Percentiles rank a stretch among this genome's conserved stretches.
phyloP scores from a whole-genome alignment of 2,113 vertebrate genomes.

The Onychostoma macrolepis region DNA sequence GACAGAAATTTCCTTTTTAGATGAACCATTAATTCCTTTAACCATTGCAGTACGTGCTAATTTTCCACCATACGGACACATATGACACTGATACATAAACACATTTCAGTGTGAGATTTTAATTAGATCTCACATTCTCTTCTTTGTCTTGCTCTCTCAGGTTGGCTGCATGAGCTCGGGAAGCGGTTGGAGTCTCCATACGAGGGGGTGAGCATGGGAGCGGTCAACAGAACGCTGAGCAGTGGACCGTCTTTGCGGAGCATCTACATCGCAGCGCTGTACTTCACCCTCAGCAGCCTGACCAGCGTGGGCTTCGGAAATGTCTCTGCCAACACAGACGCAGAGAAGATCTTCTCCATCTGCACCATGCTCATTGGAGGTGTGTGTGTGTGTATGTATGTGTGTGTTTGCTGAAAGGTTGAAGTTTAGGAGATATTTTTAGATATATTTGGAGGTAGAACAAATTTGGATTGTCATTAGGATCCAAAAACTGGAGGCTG shows the following conservation, averaged over 20 bases:
- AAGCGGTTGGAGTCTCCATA: conserved; percentile 94
- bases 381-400: conserved; percentile 53
- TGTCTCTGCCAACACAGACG: conserved; percentile 94
- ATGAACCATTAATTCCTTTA: not conserved
- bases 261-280: conserved; percentile 93
- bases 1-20: not conserved
- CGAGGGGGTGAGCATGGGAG: conserved; percentile 57
- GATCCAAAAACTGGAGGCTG: conserved; percentile 11
- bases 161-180: conserved; percentile 96
- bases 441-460: not conserved
- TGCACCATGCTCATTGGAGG: conserved; percentile 98
- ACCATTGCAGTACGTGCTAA: not conserved
- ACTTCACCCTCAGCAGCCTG: conserved; percentile 99
- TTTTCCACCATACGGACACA: conserved; percentile 18
- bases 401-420: not conserved
- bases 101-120: conserved; percentile 1
- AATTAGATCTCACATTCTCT: not conserved
- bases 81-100: not conserved
- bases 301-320: conserved; percentile 96
- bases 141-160: conserved; percentile 66
- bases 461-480: not conserved
- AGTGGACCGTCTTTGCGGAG: conserved; percentile 87
- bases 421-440: conserved; percentile 5
- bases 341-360: conserved; percentile 98
- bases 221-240: conserved; percentile 78